Evolutionary conservation across 2,113 vertebrate genomes (phyloP).

Genomic region (Naja naja): DNA sequence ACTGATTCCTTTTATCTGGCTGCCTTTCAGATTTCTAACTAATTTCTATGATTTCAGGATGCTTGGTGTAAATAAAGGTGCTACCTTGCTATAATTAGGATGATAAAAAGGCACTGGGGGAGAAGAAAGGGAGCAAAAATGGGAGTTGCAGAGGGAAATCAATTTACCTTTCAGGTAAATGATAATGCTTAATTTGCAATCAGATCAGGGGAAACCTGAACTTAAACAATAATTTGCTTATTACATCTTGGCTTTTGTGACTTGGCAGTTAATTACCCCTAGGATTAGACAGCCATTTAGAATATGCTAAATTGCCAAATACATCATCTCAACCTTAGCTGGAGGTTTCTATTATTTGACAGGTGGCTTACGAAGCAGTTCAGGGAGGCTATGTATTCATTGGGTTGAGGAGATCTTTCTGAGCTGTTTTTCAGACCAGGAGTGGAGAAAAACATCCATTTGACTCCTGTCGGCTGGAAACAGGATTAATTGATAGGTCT

Average conservation of each 20-base stretch:
- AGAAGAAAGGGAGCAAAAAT: conserved; percentile 5
- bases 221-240: conserved; percentile 52
- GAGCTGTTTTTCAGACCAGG: conserved; percentile 60
- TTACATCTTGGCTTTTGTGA: conserved; percentile 55
- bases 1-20: background rate
- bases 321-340: conserved; percentile 45
- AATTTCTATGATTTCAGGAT: background rate
- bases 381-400: conserved; percentile 39
- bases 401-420: conserved; percentile 8
- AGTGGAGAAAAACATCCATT: conserved; percentile 61
- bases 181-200: conserved; percentile 36
- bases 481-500: conserved; percentile 79
- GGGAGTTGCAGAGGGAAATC: background rate
- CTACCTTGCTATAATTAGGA: conserved; percentile 8
- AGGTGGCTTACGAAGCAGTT: conserved; percentile 57
- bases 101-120: background rate
- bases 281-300: conserved; percentile 44
- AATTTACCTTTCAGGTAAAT: conserved; percentile 37
- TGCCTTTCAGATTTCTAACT: background rate
- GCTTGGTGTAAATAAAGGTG: background rate
- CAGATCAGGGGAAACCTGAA: conserved; percentile 50
- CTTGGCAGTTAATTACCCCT: conserved; percentile 57
- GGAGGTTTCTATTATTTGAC: conserved; percentile 46
- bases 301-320: conserved; percentile 45
- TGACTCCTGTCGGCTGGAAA: conserved; percentile 64